These are phyloP conservation scores for Leucopternis melanops DNA, from an alignment of 2,113 vertebrate species.

Conservation along the genomic window DNA sequence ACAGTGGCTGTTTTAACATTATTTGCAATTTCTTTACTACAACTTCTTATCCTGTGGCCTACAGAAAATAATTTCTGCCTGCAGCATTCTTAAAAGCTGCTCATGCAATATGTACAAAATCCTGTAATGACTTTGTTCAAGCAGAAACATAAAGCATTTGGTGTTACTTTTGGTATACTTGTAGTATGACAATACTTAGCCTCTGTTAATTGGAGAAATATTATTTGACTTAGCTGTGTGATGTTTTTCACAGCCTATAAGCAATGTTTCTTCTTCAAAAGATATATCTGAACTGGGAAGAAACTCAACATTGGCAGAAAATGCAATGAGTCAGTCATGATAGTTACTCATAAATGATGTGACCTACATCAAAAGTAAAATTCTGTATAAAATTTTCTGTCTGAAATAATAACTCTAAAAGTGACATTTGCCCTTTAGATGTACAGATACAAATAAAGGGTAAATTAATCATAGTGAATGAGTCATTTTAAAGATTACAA, in stretches of 20 bases:
- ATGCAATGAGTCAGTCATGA: background rate
- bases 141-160: background rate
- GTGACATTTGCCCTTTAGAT: slow-evolving; percentile 63
- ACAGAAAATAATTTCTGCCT: background rate
- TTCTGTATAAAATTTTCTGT: slow-evolving; percentile 8
- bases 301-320: background rate
- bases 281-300: background rate
- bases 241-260: background rate
- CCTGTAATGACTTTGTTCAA: background rate
- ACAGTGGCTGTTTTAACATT: background rate
- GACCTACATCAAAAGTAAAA: slow-evolving; percentile 45
- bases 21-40: background rate
- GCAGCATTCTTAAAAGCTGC: background rate
- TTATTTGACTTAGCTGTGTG: background rate
- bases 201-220: background rate
- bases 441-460: slow-evolving; percentile 54
- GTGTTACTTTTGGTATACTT: background rate
- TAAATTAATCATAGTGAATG: slow-evolving; percentile 54
- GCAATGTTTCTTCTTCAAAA: background rate
- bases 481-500: slow-evolving; percentile 59
- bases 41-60: background rate
- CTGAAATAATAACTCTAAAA: slow-evolving; percentile 37
- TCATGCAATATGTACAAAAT: background rate
- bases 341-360: background rate
- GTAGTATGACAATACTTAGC: background rate